phyloP scores from a whole-genome alignment of 2,797 vertebrate species.

The Sebastes wilsoni region DNA sequence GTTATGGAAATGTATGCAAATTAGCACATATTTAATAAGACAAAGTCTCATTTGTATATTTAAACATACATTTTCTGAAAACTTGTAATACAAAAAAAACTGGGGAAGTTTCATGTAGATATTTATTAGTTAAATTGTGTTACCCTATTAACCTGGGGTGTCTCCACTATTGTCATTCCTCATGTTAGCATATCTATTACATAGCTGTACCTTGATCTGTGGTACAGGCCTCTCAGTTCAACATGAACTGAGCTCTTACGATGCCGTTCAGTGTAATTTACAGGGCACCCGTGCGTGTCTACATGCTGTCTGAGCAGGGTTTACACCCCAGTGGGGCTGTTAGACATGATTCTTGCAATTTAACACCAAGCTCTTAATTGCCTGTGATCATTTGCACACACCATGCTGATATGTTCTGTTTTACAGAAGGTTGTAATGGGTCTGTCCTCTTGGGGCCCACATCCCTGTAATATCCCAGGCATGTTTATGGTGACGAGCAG shows the following conservation, averaged over 20 bases:
- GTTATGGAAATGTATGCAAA: no score
- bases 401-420: constrained; percentile 49
- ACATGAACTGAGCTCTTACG: neutral
- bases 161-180: neutral
- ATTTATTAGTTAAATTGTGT: no score
- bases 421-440: constrained; percentile 43
- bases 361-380: constrained; percentile 65
- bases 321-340: constrained; percentile 57
- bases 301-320: constrained; percentile 29
- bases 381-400: constrained; percentile 56
- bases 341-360: constrained; percentile 52
- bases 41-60: no score
- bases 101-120: no score
- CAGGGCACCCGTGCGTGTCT: constrained; percentile 26
- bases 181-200: neutral
- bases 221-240: neutral
- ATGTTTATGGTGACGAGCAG: constrained; percentile 47
- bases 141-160: no score
- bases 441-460: constrained; percentile 40
- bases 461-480: constrained; percentile 27
- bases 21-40: no score
- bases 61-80: no score
- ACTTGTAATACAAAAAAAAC: no score
- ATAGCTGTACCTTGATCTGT: neutral
- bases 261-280: constrained; percentile 30